Evolutionary conservation across 2,888 invertebrate genomes (phyloP).

Genomic region (Drosophila barbarae): DNA sequence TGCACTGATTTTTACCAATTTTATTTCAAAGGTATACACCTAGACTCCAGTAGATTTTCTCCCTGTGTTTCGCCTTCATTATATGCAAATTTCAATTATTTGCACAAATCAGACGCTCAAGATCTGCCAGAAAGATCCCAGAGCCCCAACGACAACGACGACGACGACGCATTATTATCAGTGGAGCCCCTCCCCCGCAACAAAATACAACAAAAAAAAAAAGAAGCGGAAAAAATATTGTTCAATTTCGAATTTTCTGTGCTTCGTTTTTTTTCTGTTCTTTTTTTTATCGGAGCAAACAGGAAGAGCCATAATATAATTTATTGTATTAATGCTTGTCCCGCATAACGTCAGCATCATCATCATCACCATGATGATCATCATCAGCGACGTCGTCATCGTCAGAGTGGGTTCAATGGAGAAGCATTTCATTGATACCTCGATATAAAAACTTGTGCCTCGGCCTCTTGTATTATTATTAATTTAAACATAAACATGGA

Average conservation of each 20-base stretch:
- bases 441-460: slow-evolving; percentile 7
- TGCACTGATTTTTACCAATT: background rate
- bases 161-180: slow-evolving; percentile 66
- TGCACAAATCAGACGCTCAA: slow-evolving; percentile 71
- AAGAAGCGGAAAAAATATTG: slow-evolving; percentile 30
- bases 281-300: slow-evolving; percentile 65
- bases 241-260: slow-evolving; percentile 36
- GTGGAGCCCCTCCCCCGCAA: slow-evolving; percentile 36
- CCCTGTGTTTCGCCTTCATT: slow-evolving; percentile 59
- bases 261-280: slow-evolving; percentile 15
- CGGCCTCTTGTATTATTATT: slow-evolving; percentile 56
- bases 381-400: slow-evolving; percentile 15
- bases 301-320: slow-evolving; percentile 75
- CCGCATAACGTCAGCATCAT: slow-evolving; percentile 59
- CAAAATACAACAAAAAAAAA: slow-evolving; percentile 7
- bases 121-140: slow-evolving; percentile 47
- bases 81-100: slow-evolving; percentile 78
- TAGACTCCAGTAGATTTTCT: background rate
- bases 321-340: slow-evolving; percentile 70
- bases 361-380: slow-evolving; percentile 31
- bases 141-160: slow-evolving; percentile 27
- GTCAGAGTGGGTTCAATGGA: slow-evolving; percentile 31
- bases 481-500: slow-evolving; percentile 72
- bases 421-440: slow-evolving; percentile 43
- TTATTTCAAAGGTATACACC: background rate